Conservation (phyloP, 2,797 vertebrate genomes). For the Pseudomugil tenellus region DNA sequence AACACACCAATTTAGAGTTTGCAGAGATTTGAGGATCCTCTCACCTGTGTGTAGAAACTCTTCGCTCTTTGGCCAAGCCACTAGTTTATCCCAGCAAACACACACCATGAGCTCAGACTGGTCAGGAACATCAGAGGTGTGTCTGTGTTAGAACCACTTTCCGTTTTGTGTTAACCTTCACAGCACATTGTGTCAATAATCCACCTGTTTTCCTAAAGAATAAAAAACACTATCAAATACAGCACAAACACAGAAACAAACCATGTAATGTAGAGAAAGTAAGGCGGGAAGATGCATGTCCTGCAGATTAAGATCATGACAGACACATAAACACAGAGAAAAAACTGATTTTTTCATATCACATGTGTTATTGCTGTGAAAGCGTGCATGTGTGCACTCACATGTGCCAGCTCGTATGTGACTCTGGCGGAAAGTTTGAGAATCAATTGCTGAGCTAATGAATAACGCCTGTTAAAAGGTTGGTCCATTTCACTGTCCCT, state of each 20-base stretch:
- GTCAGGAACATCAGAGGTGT: slow-evolving; percentile 65
- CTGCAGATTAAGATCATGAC: slow-evolving; percentile 12
- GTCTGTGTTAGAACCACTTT: slow-evolving; percentile 40
- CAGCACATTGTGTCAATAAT: slow-evolving; percentile 23
- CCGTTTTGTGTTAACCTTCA: slow-evolving; percentile 44
- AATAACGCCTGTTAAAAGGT: slow-evolving; percentile 28
- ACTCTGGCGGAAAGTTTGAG: slow-evolving; percentile 16
- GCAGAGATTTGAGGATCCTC: slow-evolving; percentile 14
- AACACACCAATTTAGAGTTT: slow-evolving; percentile 5
- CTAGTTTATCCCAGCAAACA: slow-evolving; percentile 77
- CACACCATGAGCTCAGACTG: slow-evolving; percentile 74
- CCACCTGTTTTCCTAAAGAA: slow-evolving; percentile 53
- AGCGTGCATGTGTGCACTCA: background rate
- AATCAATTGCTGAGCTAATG: slow-evolving; percentile 17
- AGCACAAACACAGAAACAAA: slow-evolving; percentile 31
- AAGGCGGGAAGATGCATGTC: slow-evolving; percentile 7
- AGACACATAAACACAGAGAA: slow-evolving; percentile 2
- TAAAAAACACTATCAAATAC: background rate
- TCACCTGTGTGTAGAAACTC: slow-evolving; percentile 81
- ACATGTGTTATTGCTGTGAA: background rate
- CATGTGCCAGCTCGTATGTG: slow-evolving; percentile 7
- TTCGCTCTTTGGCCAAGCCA: slow-evolving; percentile 72
- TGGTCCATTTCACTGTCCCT: slow-evolving; percentile 14
- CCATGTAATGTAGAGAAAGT: slow-evolving; percentile 28
- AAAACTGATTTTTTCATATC: background rate